Percentiles rank a stretch among this genome's conserved stretches.
These are phyloP conservation scores for Pocillopora meandrina DNA, from an alignment of 92 coral and sea anemone genomes.

Conservation along the genomic window DNA sequence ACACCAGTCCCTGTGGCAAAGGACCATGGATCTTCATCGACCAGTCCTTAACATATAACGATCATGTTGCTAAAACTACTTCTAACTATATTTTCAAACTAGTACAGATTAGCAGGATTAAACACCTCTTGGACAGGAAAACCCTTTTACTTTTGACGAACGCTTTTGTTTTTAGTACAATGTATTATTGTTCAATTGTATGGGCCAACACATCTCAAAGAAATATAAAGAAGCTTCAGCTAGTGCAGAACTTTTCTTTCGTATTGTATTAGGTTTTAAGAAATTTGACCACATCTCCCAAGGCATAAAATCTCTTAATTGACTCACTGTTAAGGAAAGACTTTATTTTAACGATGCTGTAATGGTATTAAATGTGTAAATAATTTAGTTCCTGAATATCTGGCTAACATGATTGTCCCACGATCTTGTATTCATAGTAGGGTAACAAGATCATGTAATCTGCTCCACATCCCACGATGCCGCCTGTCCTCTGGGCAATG, in stretches of 20 bases:
- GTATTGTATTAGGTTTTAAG: too few relatives aligned
- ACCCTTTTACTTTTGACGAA: background rate
- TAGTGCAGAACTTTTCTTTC: background rate
- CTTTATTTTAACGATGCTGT: too few relatives aligned
- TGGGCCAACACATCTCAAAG: too few relatives aligned
- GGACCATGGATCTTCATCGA: conserved; percentile 36
- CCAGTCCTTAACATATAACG: too few relatives aligned
- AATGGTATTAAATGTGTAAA: background rate
- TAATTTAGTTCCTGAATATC: conserved; percentile 8
- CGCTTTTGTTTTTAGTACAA: background rate
- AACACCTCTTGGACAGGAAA: background rate
- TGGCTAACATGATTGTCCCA: conserved; percentile 2
- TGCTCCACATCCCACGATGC: background rate
- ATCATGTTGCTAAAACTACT: background rate
- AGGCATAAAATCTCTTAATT: too few relatives aligned
- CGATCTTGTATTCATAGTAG: background rate
- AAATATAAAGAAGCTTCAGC: background rate
- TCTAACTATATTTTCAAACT: background rate
- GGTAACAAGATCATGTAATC: background rate
- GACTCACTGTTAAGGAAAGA: too few relatives aligned
- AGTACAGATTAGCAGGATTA: background rate
- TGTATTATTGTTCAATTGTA: background rate
- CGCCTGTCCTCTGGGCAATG: conserved; percentile 4
- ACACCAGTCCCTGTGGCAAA: conserved; percentile 39
- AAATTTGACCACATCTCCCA: too few relatives aligned